A percentile compares a stretch with the other conserved stretches of the same genome.
phyloP scores from a whole-genome alignment of 2,888 invertebrate species.

The Neoitamus cyanurus region DNA sequence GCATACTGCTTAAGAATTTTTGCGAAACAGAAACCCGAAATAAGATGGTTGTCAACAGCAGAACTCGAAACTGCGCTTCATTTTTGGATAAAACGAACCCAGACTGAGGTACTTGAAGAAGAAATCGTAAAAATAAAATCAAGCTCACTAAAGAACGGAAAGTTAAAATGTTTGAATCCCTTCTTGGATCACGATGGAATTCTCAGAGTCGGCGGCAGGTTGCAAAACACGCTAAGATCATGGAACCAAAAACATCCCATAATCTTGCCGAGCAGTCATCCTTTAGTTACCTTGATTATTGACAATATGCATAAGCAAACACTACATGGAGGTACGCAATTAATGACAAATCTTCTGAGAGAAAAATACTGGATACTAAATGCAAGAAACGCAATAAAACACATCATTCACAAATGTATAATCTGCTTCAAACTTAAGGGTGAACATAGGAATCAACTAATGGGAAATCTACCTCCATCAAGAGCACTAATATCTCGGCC shows the following conservation, averaged over 20 bases:
- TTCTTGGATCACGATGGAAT: conserved; percentile 54
- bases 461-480: conserved; percentile 56
- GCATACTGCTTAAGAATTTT: neutral
- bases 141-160: neutral
- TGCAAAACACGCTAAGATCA: conserved; percentile 50
- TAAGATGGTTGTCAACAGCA: neutral
- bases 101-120: neutral
- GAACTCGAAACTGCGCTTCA: neutral
- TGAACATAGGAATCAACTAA: conserved; percentile 51
- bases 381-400: conserved; percentile 49
- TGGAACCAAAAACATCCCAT: conserved; percentile 54
- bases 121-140: neutral
- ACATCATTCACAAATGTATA: conserved; percentile 51
- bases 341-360: conserved; percentile 46
- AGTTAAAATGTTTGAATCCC: conserved; percentile 30
- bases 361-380: conserved; percentile 55
- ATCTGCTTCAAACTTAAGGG: conserved; percentile 50
- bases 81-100: neutral
- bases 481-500: neutral
- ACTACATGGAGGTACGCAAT: neutral
- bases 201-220: conserved; percentile 57
- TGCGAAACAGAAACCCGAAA: neutral
- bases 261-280: conserved; percentile 53
- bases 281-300: conserved; percentile 37
- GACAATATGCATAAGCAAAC: conserved; percentile 24